A percentile compares a stretch with the other conserved stretches of the same genome.
Conservation (phyloP, 2,888 invertebrate genomes). For the Polymixis lichenea region DNA sequence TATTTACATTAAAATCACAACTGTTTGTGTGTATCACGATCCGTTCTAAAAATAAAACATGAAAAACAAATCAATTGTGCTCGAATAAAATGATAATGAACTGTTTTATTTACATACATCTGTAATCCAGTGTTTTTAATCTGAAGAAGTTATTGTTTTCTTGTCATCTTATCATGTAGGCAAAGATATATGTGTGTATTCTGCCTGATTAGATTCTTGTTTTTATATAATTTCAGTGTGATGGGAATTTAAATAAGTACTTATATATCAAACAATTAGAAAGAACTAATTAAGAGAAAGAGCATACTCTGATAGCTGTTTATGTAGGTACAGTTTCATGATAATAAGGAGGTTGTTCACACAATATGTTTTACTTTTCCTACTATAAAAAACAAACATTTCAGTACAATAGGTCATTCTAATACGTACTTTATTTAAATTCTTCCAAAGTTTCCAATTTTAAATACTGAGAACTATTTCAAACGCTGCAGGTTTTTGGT, state of each 20-base stretch:
- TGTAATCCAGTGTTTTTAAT: slow-evolving; percentile 38
- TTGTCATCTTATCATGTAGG: slow-evolving; percentile 46
- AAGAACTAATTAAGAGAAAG: slow-evolving; percentile 10
- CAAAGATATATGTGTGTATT: slow-evolving; percentile 54
- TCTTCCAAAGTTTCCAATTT: background rate
- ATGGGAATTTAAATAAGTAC: background rate
- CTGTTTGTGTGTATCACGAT: slow-evolving; percentile 48
- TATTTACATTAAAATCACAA: slow-evolving; percentile 53
- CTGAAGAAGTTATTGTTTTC: slow-evolving; percentile 40
- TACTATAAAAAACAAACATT: background rate
- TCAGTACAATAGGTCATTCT: slow-evolving; percentile 1
- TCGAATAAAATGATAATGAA: slow-evolving; percentile 36
- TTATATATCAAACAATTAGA: slow-evolving; percentile 19
- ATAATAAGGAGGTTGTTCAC: slow-evolving; percentile 11
- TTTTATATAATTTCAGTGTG: background rate
- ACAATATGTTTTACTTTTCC: background rate
- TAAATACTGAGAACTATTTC: background rate
- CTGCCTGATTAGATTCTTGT: slow-evolving; percentile 47
- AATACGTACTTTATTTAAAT: background rate
- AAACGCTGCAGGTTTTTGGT: background rate
- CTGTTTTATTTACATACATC: slow-evolving; percentile 58
- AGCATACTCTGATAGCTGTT: slow-evolving; percentile 28
- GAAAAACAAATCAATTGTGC: slow-evolving; percentile 55
- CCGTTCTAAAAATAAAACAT: slow-evolving; percentile 56
- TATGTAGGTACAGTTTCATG: slow-evolving; percentile 19